A percentile compares a stretch with the other conserved stretches of the same genome.
phyloP scores from a whole-genome alignment of 2,113 vertebrate species.

The Phalacrocorax carbo region DNA sequence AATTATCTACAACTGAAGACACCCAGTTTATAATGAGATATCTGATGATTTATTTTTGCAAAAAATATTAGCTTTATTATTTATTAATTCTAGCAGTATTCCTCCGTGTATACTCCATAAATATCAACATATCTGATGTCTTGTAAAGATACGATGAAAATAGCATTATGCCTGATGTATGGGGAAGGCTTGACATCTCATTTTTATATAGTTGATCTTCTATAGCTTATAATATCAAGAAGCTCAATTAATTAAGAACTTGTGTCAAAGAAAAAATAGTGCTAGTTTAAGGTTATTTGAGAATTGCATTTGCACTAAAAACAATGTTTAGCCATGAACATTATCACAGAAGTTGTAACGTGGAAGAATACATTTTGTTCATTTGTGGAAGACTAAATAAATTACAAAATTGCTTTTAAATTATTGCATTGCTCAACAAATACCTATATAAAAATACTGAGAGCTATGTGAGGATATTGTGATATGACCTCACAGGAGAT shows the following conservation, averaged over 20 bases:
- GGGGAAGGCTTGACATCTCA: constrained; percentile 22
- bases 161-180: constrained; percentile 51
- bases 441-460: not conserved
- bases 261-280: not conserved
- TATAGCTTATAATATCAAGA: constrained; percentile 41
- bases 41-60: constrained; percentile 71
- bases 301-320: not conserved
- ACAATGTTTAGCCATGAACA: not conserved
- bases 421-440: not conserved
- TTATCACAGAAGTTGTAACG: not conserved
- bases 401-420: not conserved
- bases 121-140: constrained; percentile 74
- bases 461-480: not conserved
- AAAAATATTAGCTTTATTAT: constrained; percentile 76
- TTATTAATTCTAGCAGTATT: constrained; percentile 75
- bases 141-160: constrained; percentile 38
- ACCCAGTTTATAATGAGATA: constrained; percentile 59
- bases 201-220: constrained; percentile 60
- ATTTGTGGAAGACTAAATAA: not conserved
- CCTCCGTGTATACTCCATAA: constrained; percentile 69
- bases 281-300: not conserved
- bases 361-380: not conserved
- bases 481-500: not conserved
- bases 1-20: constrained; percentile 55
- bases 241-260: constrained; percentile 64